Evolutionary conservation across 2,113 vertebrate genomes (phyloP), one percentile per base, ranked within the genome.

Genomic region (Emydura subglobosa): DNA sequence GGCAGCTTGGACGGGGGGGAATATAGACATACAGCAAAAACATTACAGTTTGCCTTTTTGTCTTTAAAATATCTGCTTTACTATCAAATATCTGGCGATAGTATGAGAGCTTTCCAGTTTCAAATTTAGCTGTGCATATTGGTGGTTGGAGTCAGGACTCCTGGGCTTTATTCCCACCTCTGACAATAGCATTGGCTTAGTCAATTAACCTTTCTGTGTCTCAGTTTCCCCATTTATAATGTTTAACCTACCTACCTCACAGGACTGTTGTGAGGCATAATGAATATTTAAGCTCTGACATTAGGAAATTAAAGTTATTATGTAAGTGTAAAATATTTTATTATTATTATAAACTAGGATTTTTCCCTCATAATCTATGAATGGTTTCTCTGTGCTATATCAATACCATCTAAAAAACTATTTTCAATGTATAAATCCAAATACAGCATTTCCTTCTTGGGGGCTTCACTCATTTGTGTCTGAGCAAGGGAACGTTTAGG

Each of bases 151-250:
- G 2, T 91, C 83, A 90, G 65, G 25, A 81, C 11, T 85, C 85
- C 2, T 11, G 5, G 8, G 2, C 87, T 17, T 85, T 2, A 29
- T 51, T 87, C 11, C 29, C 51, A 84, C 4, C 1, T 3, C 80
- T 0, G 0, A 76, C 29, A 84, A 68, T 92, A 7, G 1, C 10
- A 61, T 89, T 82, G 51, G 8, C 19, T 81, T 19, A 85, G 53
- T 21, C 79, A n/a, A 13, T 65, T 65, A n/a, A 65, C 13, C 31
- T 34, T 65, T 65, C n/a, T 80, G 1, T 54, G 14, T 4, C 7
- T 83, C 55, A n/a, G 81, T 27, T 82, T 96, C 74, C 78, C 90
- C 1, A 78, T 42, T 74, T 87, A 22, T 61, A 81, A 93, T 82
- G 85, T 34, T 72, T 83, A 47, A 87, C 85, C 29, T 57, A 54